These are phyloP conservation scores for Dufourea novaeangliae DNA, from an alignment of 1,140 invertebrate species.

Conservation along the genomic window DNA sequence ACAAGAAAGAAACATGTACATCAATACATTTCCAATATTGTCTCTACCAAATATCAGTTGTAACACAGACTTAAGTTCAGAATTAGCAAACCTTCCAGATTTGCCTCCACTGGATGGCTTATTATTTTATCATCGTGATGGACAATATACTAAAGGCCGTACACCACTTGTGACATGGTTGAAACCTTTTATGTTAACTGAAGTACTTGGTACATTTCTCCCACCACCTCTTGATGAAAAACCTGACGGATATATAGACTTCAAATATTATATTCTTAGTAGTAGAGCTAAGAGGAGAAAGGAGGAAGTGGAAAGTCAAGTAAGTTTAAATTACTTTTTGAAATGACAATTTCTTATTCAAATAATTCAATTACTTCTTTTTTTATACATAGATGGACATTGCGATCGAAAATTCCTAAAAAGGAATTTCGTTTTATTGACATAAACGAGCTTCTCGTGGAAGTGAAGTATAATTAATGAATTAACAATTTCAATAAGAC, in stretches of 20 bases:
- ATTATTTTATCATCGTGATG: constrained; percentile 91
- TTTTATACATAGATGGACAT: constrained; percentile 31
- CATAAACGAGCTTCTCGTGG: constrained; percentile 18
- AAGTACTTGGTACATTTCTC: constrained; percentile 86
- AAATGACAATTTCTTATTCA: constrained; percentile 2
- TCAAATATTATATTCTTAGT: constrained; percentile 66
- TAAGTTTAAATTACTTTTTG: neutral
- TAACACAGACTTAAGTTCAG: constrained; percentile 72
- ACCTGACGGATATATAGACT: constrained; percentile 77
- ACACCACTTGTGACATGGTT: constrained; percentile 95
- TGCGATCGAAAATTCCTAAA: constrained; percentile 3
- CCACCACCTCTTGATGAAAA: constrained; percentile 75
- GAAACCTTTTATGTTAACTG: constrained; percentile 92
- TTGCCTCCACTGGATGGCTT: constrained; percentile 86
- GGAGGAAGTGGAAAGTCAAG: neutral
- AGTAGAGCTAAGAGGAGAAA: constrained; percentile 27
- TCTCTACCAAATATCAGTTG: constrained; percentile 80
- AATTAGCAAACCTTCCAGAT: constrained; percentile 66
- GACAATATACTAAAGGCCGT: constrained; percentile 88
- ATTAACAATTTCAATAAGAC: constrained; percentile 6
- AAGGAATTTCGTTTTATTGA: constrained; percentile 22
- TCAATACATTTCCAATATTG: constrained; percentile 83
- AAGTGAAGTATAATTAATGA: constrained; percentile 13
- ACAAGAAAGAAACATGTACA: constrained; percentile 62
- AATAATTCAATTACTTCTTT: constrained; percentile 3